Percentiles rank a stretch among this genome's conserved stretches.
Conservation (phyloP, 2,113 vertebrate genomes). For the Triplophysa tibetana region DNA sequence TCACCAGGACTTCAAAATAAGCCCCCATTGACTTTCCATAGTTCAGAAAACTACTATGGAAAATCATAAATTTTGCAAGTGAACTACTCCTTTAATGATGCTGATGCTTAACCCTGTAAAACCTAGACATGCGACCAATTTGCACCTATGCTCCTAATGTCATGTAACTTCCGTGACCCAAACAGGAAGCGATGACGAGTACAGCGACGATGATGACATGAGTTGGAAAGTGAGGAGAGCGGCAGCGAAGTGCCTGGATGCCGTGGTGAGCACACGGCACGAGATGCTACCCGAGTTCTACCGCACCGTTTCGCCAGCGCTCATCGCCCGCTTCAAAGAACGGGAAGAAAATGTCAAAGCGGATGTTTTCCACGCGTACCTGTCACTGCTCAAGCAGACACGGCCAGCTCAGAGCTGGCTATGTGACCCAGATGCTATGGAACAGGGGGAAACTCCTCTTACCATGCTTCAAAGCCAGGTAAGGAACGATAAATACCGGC, state of each 20-base stretch:
- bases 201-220: slow-evolving; percentile 98
- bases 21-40: too few relatives aligned
- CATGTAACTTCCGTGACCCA: not conserved
- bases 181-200: slow-evolving; percentile 95
- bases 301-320: slow-evolving; percentile 93
- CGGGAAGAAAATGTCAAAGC: slow-evolving; percentile 98
- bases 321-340: slow-evolving; percentile 96
- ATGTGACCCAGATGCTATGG: slow-evolving; percentile 97
- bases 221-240: slow-evolving; percentile 98
- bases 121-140: not conserved
- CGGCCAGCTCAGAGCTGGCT: slow-evolving; percentile 97
- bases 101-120: not conserved
- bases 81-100: not conserved
- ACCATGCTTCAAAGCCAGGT: slow-evolving; percentile 99
- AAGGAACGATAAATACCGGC: slow-evolving; percentile 4
- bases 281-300: slow-evolving; percentile 99
- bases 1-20: too few relatives aligned
- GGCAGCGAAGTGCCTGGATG: slow-evolving; percentile 94
- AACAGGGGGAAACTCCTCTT: slow-evolving; percentile 95
- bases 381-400: slow-evolving; percentile 97
- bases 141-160: too few relatives aligned
- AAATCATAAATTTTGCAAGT: too few relatives aligned
- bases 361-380: slow-evolving; percentile 97
- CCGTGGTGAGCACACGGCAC: slow-evolving; percentile 95
- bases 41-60: too few relatives aligned